Base-by-base conservation (phyloP, 2,797 vertebrate species). In the Chelon labrosus region DNA sequence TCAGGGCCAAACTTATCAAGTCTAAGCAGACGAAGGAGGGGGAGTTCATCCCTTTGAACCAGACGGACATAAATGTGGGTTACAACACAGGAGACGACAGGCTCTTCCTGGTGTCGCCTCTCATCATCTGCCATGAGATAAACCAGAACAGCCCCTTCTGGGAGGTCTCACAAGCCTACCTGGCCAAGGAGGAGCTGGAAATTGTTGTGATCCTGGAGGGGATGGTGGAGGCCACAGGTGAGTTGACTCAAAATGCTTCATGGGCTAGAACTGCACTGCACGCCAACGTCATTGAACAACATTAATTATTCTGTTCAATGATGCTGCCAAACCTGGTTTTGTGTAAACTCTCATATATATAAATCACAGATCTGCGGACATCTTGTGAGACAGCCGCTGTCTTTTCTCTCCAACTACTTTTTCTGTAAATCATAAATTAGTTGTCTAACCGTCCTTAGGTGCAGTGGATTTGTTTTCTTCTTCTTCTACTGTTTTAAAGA, bases 141-240 rank as follows among this genome's bases (percentile, higher is more conserved):
- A 98, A 99, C 88, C 96, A 97, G 89, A 95, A 95, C 92, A 99
- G 98, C 90, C 98, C 98, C 54, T 99, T 99, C 96, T 99, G 98
- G 98, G 98, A 98, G 44, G 95, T 99, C 90, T 97, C 97, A 83
- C 97, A 97, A 88, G 95, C 95, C 83, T 92, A 96, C 82, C 94
- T 99, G 79, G 93, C 95, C 83, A 97, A 97, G 87, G 97, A 98
- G 77, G 97, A 98, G 73, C 86, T 99, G 91, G 98, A 99, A 91
- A 97, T 99, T 17, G 98, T 99, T 68, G 98, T 99, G 87, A 99
- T 99, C 82, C 94, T 99, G 85, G 98, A 99, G 93, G 98, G 98
- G 79, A 99, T 99, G 98, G 98, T 99, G 85, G 98, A 99, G 91
- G 98, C 98, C 74, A 99, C 98, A 95, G 98, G 98, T 99, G 95